phyloP scores from a whole-genome alignment of 2,888 invertebrate species.

The Baccha elongata region DNA sequence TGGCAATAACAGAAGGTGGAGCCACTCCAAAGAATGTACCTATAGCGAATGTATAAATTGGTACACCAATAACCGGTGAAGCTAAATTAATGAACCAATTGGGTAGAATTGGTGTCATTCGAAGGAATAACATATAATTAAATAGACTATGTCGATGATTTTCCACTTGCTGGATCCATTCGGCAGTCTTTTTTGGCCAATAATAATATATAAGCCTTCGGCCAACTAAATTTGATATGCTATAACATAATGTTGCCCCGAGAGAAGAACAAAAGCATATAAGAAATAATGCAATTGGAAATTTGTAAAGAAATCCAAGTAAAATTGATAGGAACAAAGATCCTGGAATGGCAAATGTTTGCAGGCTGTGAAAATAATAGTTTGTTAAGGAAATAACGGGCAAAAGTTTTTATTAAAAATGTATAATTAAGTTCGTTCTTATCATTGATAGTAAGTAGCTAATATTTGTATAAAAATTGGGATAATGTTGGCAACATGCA shows the following conservation, averaged over 20 bases:
- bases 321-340: slow-evolving; percentile 98
- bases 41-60: slow-evolving; percentile 93
- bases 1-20: slow-evolving; percentile 98
- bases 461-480: too few species aligned
- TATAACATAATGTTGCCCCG: slow-evolving; percentile 97
- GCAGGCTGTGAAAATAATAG: slow-evolving; percentile 86
- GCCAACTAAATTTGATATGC: slow-evolving; percentile 95
- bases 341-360: slow-evolving; percentile 99
- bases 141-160: slow-evolving; percentile 94
- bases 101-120: slow-evolving; percentile 98
- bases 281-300: slow-evolving; percentile 92
- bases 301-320: slow-evolving; percentile 98
- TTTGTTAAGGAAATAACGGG: slow-evolving; percentile 79
- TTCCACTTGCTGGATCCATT: slow-evolving; percentile 93
- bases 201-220: slow-evolving; percentile 92
- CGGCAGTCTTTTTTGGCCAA: slow-evolving; percentile 92
- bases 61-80: slow-evolving; percentile 98
- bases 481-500: too few species aligned
- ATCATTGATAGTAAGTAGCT: too few species aligned
- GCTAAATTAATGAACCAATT: slow-evolving; percentile 96
- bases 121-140: slow-evolving; percentile 97
- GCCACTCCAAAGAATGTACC: slow-evolving; percentile 99
- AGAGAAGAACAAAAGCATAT: slow-evolving; percentile 97
- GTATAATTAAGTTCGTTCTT: too few species aligned
- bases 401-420: neutral